These are phyloP conservation scores for Harpagus bidentatus DNA, from an alignment of 2,113 vertebrate genomes.

Conservation along the genomic window DNA sequence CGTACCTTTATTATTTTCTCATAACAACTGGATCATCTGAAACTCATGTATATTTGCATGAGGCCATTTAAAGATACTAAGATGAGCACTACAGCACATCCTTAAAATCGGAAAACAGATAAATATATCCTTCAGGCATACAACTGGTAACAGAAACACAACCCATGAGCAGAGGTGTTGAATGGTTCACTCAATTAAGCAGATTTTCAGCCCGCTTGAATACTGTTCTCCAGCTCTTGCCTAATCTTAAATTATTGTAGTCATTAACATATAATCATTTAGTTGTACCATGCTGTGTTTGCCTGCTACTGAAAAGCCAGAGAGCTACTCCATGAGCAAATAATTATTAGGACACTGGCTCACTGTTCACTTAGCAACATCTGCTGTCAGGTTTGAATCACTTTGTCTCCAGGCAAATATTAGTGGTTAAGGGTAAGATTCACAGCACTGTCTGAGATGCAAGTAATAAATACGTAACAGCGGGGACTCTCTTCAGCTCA, in stretches of 20 bases:
- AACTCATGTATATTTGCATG: background rate
- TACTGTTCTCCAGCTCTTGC: background rate
- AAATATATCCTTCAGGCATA: constrained; percentile 4
- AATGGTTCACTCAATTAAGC: background rate
- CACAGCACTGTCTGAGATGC: background rate
- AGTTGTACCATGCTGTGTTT: background rate
- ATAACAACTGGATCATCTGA: background rate
- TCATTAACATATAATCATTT: background rate
- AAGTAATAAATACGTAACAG: background rate
- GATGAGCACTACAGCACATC: background rate
- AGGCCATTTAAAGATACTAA: background rate
- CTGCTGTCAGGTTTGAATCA: background rate
- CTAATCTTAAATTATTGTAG: background rate
- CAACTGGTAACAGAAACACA: background rate
- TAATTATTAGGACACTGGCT: background rate
- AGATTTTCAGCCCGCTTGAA: background rate
- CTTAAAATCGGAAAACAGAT: background rate
- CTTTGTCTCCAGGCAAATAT: constrained; percentile 8
- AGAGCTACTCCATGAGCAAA: background rate
- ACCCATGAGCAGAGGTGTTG: background rate
- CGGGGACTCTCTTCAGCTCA: background rate
- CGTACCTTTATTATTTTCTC: background rate
- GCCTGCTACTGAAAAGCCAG: background rate
- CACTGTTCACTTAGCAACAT: background rate
- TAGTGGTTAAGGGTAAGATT: background rate